Percentiles rank a stretch among this genome's conserved stretches.
Evolutionary conservation across 1,140 invertebrate genomes (phyloP).

Genomic region (Hydropsyche tenuis): DNA sequence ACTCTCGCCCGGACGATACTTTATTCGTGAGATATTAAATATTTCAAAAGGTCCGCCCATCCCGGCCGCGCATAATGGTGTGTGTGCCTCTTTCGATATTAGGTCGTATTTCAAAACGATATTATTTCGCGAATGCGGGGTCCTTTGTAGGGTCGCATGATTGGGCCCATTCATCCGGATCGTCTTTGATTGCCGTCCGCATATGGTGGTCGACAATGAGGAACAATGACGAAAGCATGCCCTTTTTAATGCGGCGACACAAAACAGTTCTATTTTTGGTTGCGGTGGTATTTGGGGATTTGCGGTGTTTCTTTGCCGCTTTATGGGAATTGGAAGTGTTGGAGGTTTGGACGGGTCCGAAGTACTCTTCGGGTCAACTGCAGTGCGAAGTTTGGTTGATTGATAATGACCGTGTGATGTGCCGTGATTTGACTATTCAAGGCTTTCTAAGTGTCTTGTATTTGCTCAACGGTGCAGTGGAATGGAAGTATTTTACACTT

Average conservation of each 20-base stretch:
- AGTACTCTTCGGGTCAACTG: too few relatives aligned
- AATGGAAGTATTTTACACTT: too few relatives aligned
- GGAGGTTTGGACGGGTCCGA: too few relatives aligned
- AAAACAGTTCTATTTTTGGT: background rate
- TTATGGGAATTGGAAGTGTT: too few relatives aligned
- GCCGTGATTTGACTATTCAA: too few relatives aligned
- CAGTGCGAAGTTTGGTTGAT: too few relatives aligned
- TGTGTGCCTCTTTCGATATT: background rate
- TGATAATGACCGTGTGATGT: too few relatives aligned
- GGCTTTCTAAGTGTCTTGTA: too few relatives aligned
- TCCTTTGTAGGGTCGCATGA: slow-evolving; percentile 3
- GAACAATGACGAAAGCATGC: background rate
- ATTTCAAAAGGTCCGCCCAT: slow-evolving; percentile 28
- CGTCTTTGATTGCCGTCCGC: background rate
- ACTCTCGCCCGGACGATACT: slow-evolving; percentile 29
- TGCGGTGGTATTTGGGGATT: background rate
- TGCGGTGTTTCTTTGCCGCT: background rate
- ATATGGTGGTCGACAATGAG: background rate
- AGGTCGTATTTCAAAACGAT: slow-evolving; percentile 27
- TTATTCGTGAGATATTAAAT: slow-evolving; percentile 32
- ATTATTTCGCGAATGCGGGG: slow-evolving; percentile 22
- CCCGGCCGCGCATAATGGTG: background rate
- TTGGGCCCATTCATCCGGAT: slow-evolving; percentile 12
- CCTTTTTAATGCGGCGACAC: too few relatives aligned
- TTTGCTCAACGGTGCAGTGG: too few relatives aligned